These are phyloP conservation scores for Strigamia transsilvanica DNA, from an alignment of 2,888 invertebrate species.

Conservation along the genomic window DNA sequence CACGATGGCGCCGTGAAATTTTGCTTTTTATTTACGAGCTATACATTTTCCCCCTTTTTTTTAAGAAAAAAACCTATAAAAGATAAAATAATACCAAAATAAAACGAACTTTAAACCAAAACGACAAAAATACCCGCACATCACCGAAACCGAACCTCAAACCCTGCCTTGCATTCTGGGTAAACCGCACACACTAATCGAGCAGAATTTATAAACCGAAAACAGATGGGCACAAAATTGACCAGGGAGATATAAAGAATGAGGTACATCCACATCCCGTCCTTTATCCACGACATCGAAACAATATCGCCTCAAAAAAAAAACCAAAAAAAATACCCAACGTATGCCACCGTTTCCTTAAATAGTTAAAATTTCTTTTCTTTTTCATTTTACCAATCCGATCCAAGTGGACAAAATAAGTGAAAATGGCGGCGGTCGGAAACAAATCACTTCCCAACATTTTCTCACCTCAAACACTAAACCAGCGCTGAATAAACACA, in stretches of 20 bases:
- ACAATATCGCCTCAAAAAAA: not conserved
- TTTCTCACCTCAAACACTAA: not conserved
- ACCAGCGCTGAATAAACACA: not conserved
- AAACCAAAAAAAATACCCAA: not conserved
- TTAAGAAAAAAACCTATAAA: too few relatives aligned
- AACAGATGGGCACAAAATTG: conserved; percentile 10
- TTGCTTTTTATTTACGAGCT: too few relatives aligned
- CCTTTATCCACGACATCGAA: not conserved
- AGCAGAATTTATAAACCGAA: not conserved
- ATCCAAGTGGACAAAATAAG: conserved; percentile 14
- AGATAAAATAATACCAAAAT: too few relatives aligned
- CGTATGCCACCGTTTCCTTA: not conserved
- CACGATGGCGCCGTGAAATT: too few relatives aligned
- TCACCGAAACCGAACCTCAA: not conserved
- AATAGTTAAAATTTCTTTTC: not conserved
- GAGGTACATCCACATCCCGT: not conserved
- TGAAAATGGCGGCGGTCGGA: not conserved
- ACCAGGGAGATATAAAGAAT: not conserved
- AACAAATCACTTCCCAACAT: conserved; percentile 6
- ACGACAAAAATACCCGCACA: too few relatives aligned
- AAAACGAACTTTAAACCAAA: too few relatives aligned
- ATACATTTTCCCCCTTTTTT: too few relatives aligned
- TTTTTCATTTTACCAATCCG: not conserved
- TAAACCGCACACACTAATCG: not conserved
- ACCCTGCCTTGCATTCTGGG: not conserved